Base-by-base conservation (phyloP, 2,888 invertebrate genomes). In the Drosophila tripunctata region DNA sequence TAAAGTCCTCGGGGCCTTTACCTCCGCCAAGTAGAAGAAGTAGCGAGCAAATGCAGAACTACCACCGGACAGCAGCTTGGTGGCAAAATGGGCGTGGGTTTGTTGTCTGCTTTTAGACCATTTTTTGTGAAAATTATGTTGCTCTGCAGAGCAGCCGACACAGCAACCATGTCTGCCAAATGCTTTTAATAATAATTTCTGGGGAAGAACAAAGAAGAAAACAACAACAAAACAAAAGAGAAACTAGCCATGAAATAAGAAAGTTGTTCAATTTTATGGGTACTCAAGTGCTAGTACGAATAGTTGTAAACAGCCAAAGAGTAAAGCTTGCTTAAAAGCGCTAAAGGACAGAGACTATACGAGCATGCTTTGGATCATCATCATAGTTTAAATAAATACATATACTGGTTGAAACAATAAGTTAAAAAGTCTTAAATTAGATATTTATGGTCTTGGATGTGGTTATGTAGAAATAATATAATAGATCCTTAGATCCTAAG, bases 11-110 rank as follows among this genome's bases (percentile, higher is more conserved):
- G 62, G 52, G 50, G 61, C 57, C 45, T n/a, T n/a, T n/a, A n/a
- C n/a, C n/a, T n/a, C n/a, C n/a, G n/a, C n/a, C n/a, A n/a, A n/a
- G n/a, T n/a, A n/a, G n/a, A n/a, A n/a, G n/a, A n/a, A n/a, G n/a
- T n/a, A n/a, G n/a, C n/a, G n/a, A n/a, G n/a, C n/a, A n/a, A n/a
- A 36, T 30, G 30, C 22, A 33, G 36, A 45, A n/a, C 22, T 19
- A 40, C 56, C 6, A 12, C 8, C 38, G 50, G 19, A 8, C 38
- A 17, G 19, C 36, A 17, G n/a, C 57, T 61, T 76, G 50, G 71
- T 64, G 62, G 67, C 76, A 52, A 67, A 82, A 69, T 75, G 81
- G 83, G 83, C 80, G 83, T 81, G 79, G 38, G 63, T 60, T 54
- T 67, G 30, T 55, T 69, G 60, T 61, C 50, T 43, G 63, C 52